Evolutionary conservation across 2,113 vertebrate genomes (phyloP), one percentile per base, ranked within the genome.

Genomic region (Myanophis thanlyinensis): DNA sequence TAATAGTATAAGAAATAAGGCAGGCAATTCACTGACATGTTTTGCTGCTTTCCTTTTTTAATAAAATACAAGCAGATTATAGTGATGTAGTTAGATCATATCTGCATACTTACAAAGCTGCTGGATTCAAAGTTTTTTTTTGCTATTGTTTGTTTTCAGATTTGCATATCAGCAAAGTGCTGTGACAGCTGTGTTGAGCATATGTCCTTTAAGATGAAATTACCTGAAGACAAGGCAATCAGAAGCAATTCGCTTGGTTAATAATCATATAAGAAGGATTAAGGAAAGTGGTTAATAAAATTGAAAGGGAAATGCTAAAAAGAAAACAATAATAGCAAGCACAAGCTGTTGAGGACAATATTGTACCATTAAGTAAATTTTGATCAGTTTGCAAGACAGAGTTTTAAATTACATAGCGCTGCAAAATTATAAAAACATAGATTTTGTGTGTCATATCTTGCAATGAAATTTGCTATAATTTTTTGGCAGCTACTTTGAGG

Each of bases 241-340:
- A 30, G 67, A 27, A 86, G 20, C 73, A 85, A 53, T 53, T 67
- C 22, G 89, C 53, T 88, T n/a, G 3, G 40, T 89, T 91, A 85
- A 85, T 84, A 90, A 52, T 67, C 44, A 85, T 93, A 91, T 73
- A 89, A 47, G 47, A 87, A 52, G 54, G 73, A 89, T 48, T 89
- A 91, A 59, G n/a, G 22, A 59, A 91, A 67, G 91, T 86, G 87
- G 51, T 80, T 92, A 87, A 89, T 92, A 84, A 90, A 90, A 87
- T 87, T 89, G 86, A 48, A 85, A 47, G 62, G 6, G 25, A 44
- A 44, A 30, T 87, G 89, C 35, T 91, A 35, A 47, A 30, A 54
- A 90, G 56, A 59, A 67, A 67, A 67, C 30, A 67, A 67, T 67
- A 35, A 30, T 35, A 91, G 23, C 53, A 48, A 67, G 67, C 35